Percentiles rank a stretch among this genome's conserved stretches.
Conservation (phyloP, 2,113 vertebrate genomes). For the Danio rerio region GRCz12tu NC_133177.1:40280501-40281000, state of each 20-base stretch:
- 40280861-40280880: conserved; percentile 1
- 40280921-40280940: conserved; percentile 66
- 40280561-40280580: too few species aligned
- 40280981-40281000: neutral
- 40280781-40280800: conserved; percentile 38
- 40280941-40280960: conserved; percentile 14
- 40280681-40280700: conserved; percentile 20
- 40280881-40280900: neutral
- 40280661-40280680: too few species aligned
- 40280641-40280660: too few species aligned
- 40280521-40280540: too few species aligned
- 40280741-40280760: conserved; percentile 19
- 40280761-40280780: neutral
- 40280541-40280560: too few species aligned
- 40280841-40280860: neutral
- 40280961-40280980: neutral
- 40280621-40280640: too few species aligned
- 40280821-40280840: conserved; percentile 19
- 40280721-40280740: neutral
- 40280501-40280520: too few species aligned
- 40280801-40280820: conserved; percentile 41
- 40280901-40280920: neutral
- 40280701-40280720: neutral
- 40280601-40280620: too few species aligned
- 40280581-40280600: too few species aligned